A percentile compares a stretch with the other conserved stretches of the same genome.
Conservation (phyloP, 2,888 invertebrate genomes). For the Diaperis boleti region DNA sequence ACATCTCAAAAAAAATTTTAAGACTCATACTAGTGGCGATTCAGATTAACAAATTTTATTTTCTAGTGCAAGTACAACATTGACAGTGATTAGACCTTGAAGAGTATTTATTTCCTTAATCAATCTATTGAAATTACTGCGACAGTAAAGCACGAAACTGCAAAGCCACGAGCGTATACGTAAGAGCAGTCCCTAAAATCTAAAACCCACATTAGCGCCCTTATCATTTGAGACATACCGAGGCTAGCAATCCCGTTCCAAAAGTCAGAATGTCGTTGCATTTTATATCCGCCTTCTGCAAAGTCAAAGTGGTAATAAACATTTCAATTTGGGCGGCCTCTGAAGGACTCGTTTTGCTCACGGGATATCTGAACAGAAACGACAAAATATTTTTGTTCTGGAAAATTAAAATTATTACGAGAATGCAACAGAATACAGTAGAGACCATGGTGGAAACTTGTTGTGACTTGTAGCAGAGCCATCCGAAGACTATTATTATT, state of each 20-base stretch:
- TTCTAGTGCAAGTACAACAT: too few species aligned
- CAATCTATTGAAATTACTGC: too few species aligned
- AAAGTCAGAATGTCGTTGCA: conserved; percentile 16
- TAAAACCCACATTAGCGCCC: conserved; percentile 6
- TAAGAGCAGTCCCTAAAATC: conserved; percentile 20
- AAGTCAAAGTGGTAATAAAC: conserved; percentile 19
- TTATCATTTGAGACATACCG: conserved; percentile 21
- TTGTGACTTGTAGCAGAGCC: conserved; percentile 17
- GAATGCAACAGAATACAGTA: neutral
- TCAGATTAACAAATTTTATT: too few species aligned
- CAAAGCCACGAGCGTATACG: neutral
- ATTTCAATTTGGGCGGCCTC: conserved; percentile 33
- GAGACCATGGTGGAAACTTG: conserved; percentile 6
- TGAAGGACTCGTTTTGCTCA: conserved; percentile 13
- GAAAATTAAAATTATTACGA: conserved; percentile 1
- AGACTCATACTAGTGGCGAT: too few species aligned
- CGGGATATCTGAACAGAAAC: conserved; percentile 21
- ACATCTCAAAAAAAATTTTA: too few species aligned
- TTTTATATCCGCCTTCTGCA: conserved; percentile 8
- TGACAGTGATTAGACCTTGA: too few species aligned
- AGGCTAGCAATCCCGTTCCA: conserved; percentile 18
- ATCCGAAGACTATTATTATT: conserved; percentile 6
- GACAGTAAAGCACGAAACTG: conserved; percentile 4
- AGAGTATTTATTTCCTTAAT: too few species aligned
- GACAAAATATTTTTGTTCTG: conserved; percentile 26